phyloP scores from a whole-genome alignment of 2,797 vertebrate species.

The Yasuhikotakia modesta region DNA sequence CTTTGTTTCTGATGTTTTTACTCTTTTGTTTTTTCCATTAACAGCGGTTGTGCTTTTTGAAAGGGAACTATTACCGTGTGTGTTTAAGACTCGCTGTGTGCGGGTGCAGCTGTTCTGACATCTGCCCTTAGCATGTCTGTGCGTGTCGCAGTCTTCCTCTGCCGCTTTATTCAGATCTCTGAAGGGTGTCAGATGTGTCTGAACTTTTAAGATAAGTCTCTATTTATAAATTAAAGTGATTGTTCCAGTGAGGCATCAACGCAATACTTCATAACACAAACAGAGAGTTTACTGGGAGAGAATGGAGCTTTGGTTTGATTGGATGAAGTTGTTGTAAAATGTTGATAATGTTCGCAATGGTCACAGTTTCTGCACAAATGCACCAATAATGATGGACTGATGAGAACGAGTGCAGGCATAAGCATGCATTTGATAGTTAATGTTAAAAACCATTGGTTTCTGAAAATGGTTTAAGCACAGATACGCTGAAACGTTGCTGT shows the following conservation, averaged over 20 bases:
- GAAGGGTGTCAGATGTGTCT: not conserved
- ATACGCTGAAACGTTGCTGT: too few species aligned
- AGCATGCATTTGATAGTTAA: too few species aligned
- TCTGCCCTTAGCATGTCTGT: constrained; percentile 21
- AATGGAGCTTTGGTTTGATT: not conserved
- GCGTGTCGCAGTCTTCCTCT: constrained; percentile 10
- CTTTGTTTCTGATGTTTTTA: not conserved
- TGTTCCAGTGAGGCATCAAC: not conserved
- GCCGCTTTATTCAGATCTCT: constrained; percentile 12
- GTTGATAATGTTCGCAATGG: not conserved
- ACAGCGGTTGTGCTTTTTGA: not conserved
- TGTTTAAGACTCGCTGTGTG: constrained; percentile 17
- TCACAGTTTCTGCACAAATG: not conserved
- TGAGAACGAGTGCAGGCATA: too few species aligned
- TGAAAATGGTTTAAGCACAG: too few species aligned
- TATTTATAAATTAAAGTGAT: not conserved
- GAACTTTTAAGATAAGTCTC: not conserved
- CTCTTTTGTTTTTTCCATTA: not conserved
- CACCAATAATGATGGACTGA: too few species aligned
- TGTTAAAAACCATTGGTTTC: too few species aligned
- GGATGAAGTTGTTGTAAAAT: not conserved
- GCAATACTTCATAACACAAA: not conserved
- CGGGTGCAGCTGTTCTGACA: constrained; percentile 36
- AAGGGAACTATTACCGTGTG: constrained; percentile 20
- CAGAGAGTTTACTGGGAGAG: not conserved